A percentile compares a stretch with the other conserved stretches of the same genome.
Evolutionary conservation across 2,888 invertebrate genomes (phyloP).

Genomic region (Sinodicranocentrus sp.): DNA sequence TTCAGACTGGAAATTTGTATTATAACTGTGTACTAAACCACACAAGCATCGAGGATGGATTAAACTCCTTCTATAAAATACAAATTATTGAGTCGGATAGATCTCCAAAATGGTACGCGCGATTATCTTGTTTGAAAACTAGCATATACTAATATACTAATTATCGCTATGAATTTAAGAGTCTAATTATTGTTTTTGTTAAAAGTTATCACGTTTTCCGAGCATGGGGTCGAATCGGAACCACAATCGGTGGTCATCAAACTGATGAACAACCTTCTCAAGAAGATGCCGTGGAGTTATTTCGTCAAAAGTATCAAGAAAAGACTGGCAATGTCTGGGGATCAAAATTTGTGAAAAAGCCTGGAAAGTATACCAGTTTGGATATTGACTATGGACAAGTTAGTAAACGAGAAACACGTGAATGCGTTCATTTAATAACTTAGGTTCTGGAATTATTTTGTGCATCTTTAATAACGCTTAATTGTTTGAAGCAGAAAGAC

Average conservation of each 20-base stretch:
- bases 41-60: constrained; percentile 91
- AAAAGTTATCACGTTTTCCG: constrained; percentile 86
- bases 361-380: constrained; percentile 89
- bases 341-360: constrained; percentile 84
- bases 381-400: constrained; percentile 91
- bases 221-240: constrained; percentile 98
- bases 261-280: constrained; percentile 80
- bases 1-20: constrained; percentile 80
- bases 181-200: constrained; percentile 66
- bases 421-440: too few relatives aligned
- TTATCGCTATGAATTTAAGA: too few relatives aligned
- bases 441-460: too few relatives aligned
- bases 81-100: constrained; percentile 87
- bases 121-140: too few relatives aligned
- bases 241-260: constrained; percentile 90
- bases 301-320: constrained; percentile 85
- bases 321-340: constrained; percentile 92
- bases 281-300: constrained; percentile 83
- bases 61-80: constrained; percentile 96
- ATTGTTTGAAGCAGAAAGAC: constrained; percentile 67
- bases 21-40: constrained; percentile 90
- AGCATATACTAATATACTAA: too few relatives aligned
- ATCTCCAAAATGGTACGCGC: constrained; percentile 79
- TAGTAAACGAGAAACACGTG: too few relatives aligned
- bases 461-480: too few relatives aligned